Base-by-base conservation (phyloP, 2,888 invertebrate genomes). In the Nipponacmea schrenckii region DNA sequence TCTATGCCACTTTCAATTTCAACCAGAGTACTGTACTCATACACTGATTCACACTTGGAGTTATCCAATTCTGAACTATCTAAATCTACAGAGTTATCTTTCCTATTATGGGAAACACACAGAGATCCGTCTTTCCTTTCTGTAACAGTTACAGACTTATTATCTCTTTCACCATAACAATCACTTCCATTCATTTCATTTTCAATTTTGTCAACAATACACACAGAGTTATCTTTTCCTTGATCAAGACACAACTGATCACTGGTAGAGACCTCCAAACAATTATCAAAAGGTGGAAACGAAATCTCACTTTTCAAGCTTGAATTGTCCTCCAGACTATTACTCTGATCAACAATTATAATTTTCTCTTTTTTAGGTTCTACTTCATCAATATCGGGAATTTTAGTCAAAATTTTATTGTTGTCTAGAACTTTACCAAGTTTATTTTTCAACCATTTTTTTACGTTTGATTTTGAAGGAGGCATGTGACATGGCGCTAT, bases 401-500 rank as follows among this genome's bases (percentile, higher is more conserved):
- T 17, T 17, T 31, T 44, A 8, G 8, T 39, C 39, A 39, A 5
- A 1, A 39, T 20, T 20, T 31, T 31, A 14, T 68, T 27, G 15
- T 69, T 64, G 17, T n/a, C 26, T 14, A 48, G 24, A 20, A 31
- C 24, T 27, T 27, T 27, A 14, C 26, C 46, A 26, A 69, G 24
- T 39, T 50, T 69, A 64, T 17, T 56, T 62, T 77, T 72, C 26
- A 68, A 69, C 82, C 84, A 84, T 45, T 70, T 68, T 24, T 70
- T 46, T 14, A 84, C 83, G 64, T 50, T 64, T 62, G 72, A 71
- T 26, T 50, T 67, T 8, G 70, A 67, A 26, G 85, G 85, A 20
- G 85, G 82, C 24, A 73, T 76, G 39, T 66, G 71, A 75, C 83
- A 82, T 24, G 86, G 86, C 48, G 81, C 78, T n/a, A 85, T 78